A percentile compares a stretch with the other conserved stretches of the same genome.
phyloP scores from a whole-genome alignment of 2,113 vertebrate species.

The Ctenomys sociabilis region DNA sequence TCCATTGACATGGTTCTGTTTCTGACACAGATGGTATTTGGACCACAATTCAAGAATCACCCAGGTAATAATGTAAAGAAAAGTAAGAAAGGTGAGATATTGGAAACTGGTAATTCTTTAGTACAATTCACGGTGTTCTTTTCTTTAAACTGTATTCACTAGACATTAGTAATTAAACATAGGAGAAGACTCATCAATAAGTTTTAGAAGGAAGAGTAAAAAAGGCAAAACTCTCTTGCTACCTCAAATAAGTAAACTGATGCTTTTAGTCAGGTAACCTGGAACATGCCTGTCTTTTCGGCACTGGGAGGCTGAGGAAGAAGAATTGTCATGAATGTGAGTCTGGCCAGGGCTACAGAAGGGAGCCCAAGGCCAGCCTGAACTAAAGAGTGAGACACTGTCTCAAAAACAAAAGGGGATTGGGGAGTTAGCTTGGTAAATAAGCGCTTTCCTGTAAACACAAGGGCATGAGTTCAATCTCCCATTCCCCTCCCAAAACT shows the following conservation, averaged over 20 bases:
- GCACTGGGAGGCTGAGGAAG: background rate
- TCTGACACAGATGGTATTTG: background rate
- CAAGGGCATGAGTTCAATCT: too few relatives aligned
- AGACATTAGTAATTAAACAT: background rate
- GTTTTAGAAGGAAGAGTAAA: background rate
- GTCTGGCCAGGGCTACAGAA: background rate
- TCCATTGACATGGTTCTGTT: background rate
- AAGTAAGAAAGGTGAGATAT: background rate
- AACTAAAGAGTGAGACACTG: background rate
- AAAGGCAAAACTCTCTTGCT: background rate
- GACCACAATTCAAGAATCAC: background rate
- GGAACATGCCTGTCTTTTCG: background rate
- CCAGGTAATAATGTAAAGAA: background rate
- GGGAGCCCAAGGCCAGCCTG: background rate
- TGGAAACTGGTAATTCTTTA: background rate
- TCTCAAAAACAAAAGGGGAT: background rate
- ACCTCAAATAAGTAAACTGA: background rate
- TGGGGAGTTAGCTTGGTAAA: too few relatives aligned
- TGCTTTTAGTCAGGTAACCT: rapidly evolving
- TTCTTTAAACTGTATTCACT: background rate
- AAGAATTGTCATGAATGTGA: background rate
- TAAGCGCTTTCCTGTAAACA: too few relatives aligned
- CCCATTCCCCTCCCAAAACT: too few relatives aligned
- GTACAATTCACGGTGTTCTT: background rate
- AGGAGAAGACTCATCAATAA: background rate